Evolutionary conservation across 1,140 invertebrate species (phyloP), one percentile per base, ranked within the genome.

Genomic region (Pachypeltis micranthus): DNA sequence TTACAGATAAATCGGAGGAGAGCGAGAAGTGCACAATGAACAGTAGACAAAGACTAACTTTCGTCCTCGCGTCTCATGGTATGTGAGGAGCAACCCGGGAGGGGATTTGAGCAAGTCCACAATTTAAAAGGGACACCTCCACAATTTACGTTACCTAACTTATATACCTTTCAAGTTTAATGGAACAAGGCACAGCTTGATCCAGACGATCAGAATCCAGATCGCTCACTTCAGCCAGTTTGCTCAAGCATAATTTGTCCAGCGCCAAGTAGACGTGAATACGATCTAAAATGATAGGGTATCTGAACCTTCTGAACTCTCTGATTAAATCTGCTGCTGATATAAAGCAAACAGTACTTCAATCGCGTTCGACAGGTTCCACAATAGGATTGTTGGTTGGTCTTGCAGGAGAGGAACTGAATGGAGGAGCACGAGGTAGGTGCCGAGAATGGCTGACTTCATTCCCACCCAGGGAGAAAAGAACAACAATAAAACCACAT

Each of bases 91-190:
- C n/a, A n/a, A n/a, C n/a, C n/a, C n/a, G n/a, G n/a, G n/a, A n/a
- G n/a, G n/a, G n/a, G n/a, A n/a, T n/a, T n/a, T n/a, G n/a, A n/a
- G n/a, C n/a, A n/a, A n/a, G n/a, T n/a, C n/a, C n/a, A n/a, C n/a
- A n/a, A n/a, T n/a, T n/a, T n/a, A n/a, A n/a, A n/a, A n/a, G n/a
- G n/a, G n/a, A n/a, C n/a, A n/a, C n/a, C n/a, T n/a, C n/a, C n/a
- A n/a, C n/a, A n/a, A n/a, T n/a, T n/a, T n/a, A n/a, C n/a, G n/a
- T n/a, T n/a, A n/a, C n/a, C n/a, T n/a, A n/a, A n/a, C n/a, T n/a
- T n/a, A n/a, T 63, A 65, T 67, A 74, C 72, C 70, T 74, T 59
- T 67, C 67, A 54, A 71, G 61, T 61, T 72, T 69, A n/a, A 71
- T 44, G 27, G 68, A 63, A 12, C 71, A 63, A 59, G 67, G 66